These are phyloP conservation scores for Campodea augens DNA, from an alignment of 1,140 invertebrate species.

Conservation along the genomic window DNA sequence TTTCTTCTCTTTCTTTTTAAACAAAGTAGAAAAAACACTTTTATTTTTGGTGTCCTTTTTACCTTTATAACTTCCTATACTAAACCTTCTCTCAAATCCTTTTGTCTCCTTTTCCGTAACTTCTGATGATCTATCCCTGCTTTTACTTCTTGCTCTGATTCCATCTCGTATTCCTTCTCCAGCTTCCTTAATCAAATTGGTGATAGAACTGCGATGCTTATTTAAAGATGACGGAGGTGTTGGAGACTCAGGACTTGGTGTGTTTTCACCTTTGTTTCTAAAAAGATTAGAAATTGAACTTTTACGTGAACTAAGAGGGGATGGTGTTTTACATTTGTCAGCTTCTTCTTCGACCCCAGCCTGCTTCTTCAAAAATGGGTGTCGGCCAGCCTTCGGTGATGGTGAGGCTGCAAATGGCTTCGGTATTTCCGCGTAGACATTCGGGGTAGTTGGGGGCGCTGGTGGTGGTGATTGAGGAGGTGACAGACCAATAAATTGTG, in stretches of 20 bases:
- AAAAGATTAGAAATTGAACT: conserved; percentile 60
- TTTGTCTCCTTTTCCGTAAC: not conserved
- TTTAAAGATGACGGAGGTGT: conserved; percentile 23
- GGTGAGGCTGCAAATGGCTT: no score
- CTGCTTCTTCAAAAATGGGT: not conserved
- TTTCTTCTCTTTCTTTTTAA: conserved; percentile 26
- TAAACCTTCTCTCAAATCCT: no score
- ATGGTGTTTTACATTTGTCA: conserved; percentile 24
- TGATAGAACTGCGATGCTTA: conserved; percentile 14
- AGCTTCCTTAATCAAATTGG: conserved; percentile 21
- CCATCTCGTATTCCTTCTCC: conserved; percentile 20
- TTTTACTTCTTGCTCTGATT: conserved; percentile 38
- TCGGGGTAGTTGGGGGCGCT: conserved; percentile 12
- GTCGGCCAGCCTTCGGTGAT: not conserved
- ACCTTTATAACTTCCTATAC: conserved; percentile 15
- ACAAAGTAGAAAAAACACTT: conserved; percentile 28
- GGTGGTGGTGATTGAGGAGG: conserved; percentile 7
- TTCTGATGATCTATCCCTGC: conserved; percentile 31
- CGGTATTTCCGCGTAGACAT: conserved; percentile 3
- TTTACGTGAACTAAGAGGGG: conserved; percentile 45
- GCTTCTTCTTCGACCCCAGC: not conserved
- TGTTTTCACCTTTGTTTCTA: conserved; percentile 33
- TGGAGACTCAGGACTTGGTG: conserved; percentile 44
- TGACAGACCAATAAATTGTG: conserved; percentile 7
- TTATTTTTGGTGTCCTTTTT: conserved; percentile 29